phyloP scores from a whole-genome alignment of 2,888 invertebrate species.

The Muschampia plurimacula region DNA sequence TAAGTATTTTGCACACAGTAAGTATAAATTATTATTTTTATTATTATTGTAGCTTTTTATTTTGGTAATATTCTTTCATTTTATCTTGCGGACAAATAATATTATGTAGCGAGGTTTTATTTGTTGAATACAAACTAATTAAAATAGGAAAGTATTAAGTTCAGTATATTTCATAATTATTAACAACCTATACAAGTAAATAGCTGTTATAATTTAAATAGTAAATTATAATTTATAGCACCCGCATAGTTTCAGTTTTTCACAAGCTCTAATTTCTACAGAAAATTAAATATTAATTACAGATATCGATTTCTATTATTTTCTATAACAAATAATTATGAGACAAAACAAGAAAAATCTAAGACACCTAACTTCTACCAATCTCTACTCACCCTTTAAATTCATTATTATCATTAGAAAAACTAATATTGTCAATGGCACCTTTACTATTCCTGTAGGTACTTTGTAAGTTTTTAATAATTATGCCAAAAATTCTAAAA shows the following conservation, averaged over 20 bases:
- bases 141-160: constrained; percentile 30
- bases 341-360: neutral
- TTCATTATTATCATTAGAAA: constrained; percentile 50
- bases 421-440: constrained; percentile 81
- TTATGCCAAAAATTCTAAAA: neutral
- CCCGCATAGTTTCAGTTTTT: constrained; percentile 26
- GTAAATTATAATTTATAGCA: constrained; percentile 29
- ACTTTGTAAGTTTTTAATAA: constrained; percentile 41
- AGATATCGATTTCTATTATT: neutral
- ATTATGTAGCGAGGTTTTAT: constrained; percentile 12
- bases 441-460: constrained; percentile 61
- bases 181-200: constrained; percentile 15
- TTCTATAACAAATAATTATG: neutral
- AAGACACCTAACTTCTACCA: constrained; percentile 45
- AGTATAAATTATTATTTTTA: neutral
- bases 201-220: constrained; percentile 18
- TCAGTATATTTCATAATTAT: constrained; percentile 9
- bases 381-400: constrained; percentile 30
- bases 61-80: neutral
- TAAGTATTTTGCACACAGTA: neutral
- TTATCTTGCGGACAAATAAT: neutral
- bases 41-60: neutral
- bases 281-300: neutral
- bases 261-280: constrained; percentile 12
- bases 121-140: constrained; percentile 29